phyloP scores from a whole-genome alignment of 1,140 invertebrate species.

The Drosophila aff. region DNA sequence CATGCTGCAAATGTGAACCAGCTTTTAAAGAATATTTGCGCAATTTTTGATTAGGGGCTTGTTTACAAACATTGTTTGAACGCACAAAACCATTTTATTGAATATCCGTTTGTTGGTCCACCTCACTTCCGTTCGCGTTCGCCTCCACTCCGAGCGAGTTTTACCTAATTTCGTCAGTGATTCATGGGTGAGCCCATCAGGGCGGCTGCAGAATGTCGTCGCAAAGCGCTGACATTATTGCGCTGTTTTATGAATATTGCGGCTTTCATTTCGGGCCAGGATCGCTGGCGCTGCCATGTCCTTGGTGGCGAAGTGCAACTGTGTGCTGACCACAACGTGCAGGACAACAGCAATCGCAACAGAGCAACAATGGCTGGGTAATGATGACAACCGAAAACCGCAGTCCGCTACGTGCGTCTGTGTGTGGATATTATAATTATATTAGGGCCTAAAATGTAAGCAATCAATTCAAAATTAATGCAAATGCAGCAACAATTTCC shows the following conservation, averaged over 20 bases:
- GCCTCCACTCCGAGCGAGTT: not conserved
- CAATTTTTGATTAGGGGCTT: constrained; percentile 41
- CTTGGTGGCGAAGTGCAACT: constrained; percentile 55
- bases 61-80: constrained; percentile 40
- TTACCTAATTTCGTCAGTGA: constrained; percentile 41
- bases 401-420: constrained; percentile 46
- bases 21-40: constrained; percentile 41
- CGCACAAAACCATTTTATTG: constrained; percentile 48
- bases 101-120: constrained; percentile 22
- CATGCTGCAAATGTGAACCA: constrained; percentile 2
- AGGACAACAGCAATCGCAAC: constrained; percentile 50
- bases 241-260: constrained; percentile 50
- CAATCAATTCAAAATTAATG: constrained; percentile 84
- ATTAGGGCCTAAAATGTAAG: constrained; percentile 80
- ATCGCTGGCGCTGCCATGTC: constrained; percentile 37
- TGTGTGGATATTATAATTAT: constrained; percentile 77
- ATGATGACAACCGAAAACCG: constrained; percentile 80
- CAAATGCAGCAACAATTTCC: constrained; percentile 79
- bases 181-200: constrained; percentile 26
- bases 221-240: constrained; percentile 36
- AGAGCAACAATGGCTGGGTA: constrained; percentile 70
- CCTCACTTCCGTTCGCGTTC: not conserved
- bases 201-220: not conserved
- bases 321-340: constrained; percentile 66
- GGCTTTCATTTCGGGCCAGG: constrained; percentile 30